Conservation (phyloP, 2,797 vertebrate genomes). For the Enoplosus armatus region DNA sequence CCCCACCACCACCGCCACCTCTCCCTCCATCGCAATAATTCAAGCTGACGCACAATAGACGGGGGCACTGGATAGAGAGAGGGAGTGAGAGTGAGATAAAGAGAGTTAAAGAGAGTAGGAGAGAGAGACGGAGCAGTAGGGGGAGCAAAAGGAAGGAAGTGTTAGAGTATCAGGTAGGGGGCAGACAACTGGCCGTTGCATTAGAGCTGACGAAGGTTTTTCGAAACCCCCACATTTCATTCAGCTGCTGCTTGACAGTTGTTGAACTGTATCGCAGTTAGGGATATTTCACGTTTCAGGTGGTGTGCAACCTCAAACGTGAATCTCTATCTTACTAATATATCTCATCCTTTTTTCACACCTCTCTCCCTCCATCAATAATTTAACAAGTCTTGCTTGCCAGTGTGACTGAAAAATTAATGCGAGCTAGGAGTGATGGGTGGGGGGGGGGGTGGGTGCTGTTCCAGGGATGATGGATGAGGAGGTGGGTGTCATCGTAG, state of each 20-base stretch:
- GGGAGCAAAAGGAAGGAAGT: neutral
- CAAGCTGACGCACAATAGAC: conserved; percentile 69
- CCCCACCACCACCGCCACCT: conserved; percentile 8
- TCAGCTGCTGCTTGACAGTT: neutral
- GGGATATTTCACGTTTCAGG: conserved; percentile 15
- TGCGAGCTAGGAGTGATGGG: conserved; percentile 55
- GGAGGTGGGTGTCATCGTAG: conserved; percentile 50
- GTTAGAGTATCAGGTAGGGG: conserved; percentile 1
- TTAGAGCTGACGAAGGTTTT: conserved; percentile 13
- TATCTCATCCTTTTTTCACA: conserved; percentile 48
- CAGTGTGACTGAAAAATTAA: conserved; percentile 78
- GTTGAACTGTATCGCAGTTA: neutral
- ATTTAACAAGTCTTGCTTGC: conserved; percentile 74
- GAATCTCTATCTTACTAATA: conserved; percentile 47
- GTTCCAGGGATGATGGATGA: conserved; percentile 54
- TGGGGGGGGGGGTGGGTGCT: no score
- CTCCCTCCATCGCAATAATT: conserved; percentile 71
- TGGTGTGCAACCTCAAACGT: neutral
- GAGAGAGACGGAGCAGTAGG: neutral
- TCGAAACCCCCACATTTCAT: no score
- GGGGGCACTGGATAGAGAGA: conserved; percentile 51
- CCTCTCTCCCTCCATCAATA: conserved; percentile 70
- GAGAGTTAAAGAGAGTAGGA: neutral
- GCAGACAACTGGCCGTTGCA: conserved; percentile 14
- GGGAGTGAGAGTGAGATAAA: conserved; percentile 28